A percentile compares a stretch with the other conserved stretches of the same genome.
Conservation (phyloP, 2,888 invertebrate species). For the Ophion ellenae region DNA sequence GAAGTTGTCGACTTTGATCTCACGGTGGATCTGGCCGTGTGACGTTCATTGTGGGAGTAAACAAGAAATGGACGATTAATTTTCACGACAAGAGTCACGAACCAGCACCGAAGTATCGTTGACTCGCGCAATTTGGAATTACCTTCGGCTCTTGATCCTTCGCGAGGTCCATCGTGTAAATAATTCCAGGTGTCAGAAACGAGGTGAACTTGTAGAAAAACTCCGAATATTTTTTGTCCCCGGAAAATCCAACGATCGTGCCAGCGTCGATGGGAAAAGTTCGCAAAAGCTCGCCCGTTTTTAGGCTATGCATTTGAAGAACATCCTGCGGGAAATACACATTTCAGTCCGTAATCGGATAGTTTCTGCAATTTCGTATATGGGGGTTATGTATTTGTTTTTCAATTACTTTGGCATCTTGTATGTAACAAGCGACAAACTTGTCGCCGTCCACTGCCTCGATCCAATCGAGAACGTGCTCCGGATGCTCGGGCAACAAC, state of each 20-base stretch:
- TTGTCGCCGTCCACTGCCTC: constrained; percentile 93
- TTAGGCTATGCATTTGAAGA: constrained; percentile 91
- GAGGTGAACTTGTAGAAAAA: constrained; percentile 98
- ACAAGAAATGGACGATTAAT: neutral
- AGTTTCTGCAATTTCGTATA: neutral
- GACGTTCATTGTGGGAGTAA: constrained; percentile 50
- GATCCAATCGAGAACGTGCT: constrained; percentile 96
- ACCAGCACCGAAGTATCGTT: neutral
- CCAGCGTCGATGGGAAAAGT: constrained; percentile 94
- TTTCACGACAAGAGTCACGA: neutral
- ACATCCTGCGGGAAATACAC: constrained; percentile 87
- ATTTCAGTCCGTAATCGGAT: neutral
- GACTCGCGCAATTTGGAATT: neutral
- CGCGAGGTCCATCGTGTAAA: constrained; percentile 94
- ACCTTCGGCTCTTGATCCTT: constrained; percentile 85
- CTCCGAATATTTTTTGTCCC: constrained; percentile 93
- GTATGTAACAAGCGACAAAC: constrained; percentile 94
- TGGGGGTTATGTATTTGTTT: neutral
- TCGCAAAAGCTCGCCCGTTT: constrained; percentile 89
- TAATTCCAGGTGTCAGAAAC: constrained; percentile 94
- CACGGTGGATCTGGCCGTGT: constrained; percentile 89
- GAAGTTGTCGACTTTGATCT: constrained; percentile 94
- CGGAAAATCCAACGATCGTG: constrained; percentile 92
- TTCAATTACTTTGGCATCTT: constrained; percentile 94
- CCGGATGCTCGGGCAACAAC: constrained; percentile 92